Evolutionary conservation across 2,888 invertebrate genomes (phyloP), one percentile per base, ranked within the genome.

Genomic region (Chaetogeoica ovagalla): DNA sequence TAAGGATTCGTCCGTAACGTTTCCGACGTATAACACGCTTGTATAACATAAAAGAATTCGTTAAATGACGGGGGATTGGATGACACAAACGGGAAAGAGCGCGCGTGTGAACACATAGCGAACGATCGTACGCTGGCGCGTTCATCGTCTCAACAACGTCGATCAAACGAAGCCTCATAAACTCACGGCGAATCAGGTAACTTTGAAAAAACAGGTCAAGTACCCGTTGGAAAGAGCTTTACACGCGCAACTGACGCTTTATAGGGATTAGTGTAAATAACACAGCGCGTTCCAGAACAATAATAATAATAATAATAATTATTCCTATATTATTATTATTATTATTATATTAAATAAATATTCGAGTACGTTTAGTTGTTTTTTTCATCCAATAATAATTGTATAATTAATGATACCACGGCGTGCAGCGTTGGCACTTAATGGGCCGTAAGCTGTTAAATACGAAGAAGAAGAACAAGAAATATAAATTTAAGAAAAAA

Each of bases 141-240:
- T 60, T 70, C 77, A 77, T 77, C 77, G 62, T 70, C 62, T 77
- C 70, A 62, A 70, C 77, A 69, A 70, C 77, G 77, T 77, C 77
- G 77, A 77, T 77, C 77, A 77, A 77, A 77, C 77, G 77, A 77
- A 77, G 55, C 77, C 77, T 70, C 4, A 30, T 77, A n/a, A n/a
- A 77, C 77, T 77, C 70, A 70, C 30, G 30, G 30, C 62, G 21
- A 62, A 62, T 55, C 55, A 70, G 62, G 55, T 77, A 77, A 23
- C 70, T 77, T 77, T 52, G 19, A 21, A 77, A n/a, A 77, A 77
- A 23, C 30, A 77, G 77, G 77, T 77, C 77, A 77, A 77, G 77
- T 77, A 37, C 6, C 63, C 77, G 69, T 39, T 62, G 52, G 52
- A 52, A 69, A 9, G 62, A 60, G 52, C 48, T 9, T 37, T 23